A percentile compares a stretch with the other conserved stretches of the same genome.
phyloP scores from a whole-genome alignment of 1,140 invertebrate species.

The Drosophila teissieri region DNA sequence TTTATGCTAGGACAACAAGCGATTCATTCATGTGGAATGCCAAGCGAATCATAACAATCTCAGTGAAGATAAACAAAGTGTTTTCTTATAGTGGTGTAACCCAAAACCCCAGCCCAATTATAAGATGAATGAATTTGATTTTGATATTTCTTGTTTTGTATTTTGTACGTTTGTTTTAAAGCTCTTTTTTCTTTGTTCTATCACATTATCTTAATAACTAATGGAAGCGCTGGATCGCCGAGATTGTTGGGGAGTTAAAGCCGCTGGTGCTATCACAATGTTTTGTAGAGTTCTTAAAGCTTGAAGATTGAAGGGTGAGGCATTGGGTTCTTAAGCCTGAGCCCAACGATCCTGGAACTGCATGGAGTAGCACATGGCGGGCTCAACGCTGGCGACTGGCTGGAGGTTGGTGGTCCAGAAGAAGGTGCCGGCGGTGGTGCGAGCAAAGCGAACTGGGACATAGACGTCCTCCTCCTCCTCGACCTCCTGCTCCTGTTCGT shows the following conservation, averaged over 20 bases:
- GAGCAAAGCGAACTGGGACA: slow-evolving; percentile 86
- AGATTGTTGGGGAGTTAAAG: slow-evolving; percentile 48
- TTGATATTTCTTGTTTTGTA: slow-evolving; percentile 53
- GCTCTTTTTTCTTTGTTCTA: slow-evolving; percentile 73
- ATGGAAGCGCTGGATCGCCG: slow-evolving; percentile 78
- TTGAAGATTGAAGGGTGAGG: slow-evolving; percentile 31
- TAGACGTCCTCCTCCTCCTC: slow-evolving; percentile 80
- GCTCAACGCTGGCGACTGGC: slow-evolving; percentile 78
- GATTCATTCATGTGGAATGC: slow-evolving; percentile 27
- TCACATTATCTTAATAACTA: slow-evolving; percentile 78
- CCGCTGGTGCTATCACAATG: slow-evolving; percentile 76
- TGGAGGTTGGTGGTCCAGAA: slow-evolving; percentile 86
- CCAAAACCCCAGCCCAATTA: slow-evolving; percentile 38
- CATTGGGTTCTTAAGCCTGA: slow-evolving; percentile 84
- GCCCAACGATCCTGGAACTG: slow-evolving; percentile 86
- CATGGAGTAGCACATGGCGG: slow-evolving; percentile 84
- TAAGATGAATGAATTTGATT: slow-evolving; percentile 52
- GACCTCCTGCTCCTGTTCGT: slow-evolving; percentile 23
- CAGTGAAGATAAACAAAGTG: neutral
- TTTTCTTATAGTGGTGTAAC: slow-evolving; percentile 16
- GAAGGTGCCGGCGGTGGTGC: slow-evolving; percentile 86
- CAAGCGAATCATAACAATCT: slow-evolving; percentile 28
- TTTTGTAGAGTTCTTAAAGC: slow-evolving; percentile 66
- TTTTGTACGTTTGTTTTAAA: slow-evolving; percentile 65
- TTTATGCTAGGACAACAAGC: slow-evolving; percentile 9